Percentiles rank a stretch among this genome's conserved stretches.
Evolutionary conservation across 1,140 invertebrate genomes (phyloP).

Genomic region (Lasaia peninsularis): DNA sequence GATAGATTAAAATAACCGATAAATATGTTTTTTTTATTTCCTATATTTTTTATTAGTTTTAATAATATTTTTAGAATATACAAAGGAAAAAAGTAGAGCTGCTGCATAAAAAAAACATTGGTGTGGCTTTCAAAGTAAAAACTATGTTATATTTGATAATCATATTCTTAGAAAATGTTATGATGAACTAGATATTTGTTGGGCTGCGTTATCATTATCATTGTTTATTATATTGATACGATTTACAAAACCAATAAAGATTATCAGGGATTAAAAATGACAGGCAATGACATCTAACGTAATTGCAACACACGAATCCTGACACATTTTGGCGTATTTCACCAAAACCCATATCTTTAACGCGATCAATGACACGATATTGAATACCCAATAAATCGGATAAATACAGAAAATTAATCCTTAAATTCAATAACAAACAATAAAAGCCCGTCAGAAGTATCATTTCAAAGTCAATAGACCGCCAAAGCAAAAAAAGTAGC

Average conservation of each 20-base stretch:
- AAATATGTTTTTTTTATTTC: no score
- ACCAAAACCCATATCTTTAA: constrained; percentile 1
- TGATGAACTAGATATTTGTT: no score
- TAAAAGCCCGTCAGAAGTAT: constrained; percentile 15
- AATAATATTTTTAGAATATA: no score
- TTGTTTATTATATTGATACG: no score
- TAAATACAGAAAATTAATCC: constrained; percentile 33
- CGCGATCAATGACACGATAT: constrained; percentile 3
- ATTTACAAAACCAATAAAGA: not conserved
- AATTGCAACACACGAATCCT: not conserved
- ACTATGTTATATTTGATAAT: no score
- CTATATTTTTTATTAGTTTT: no score
- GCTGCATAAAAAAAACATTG: no score
- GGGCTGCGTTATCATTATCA: no score
- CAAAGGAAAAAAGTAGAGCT: no score
- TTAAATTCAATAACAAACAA: constrained; percentile 31
- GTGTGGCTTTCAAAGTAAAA: no score
- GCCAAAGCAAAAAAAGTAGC: not conserved
- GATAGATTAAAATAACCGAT: no score
- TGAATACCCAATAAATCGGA: constrained; percentile 2
- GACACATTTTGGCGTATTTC: not conserved
- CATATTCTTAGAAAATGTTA: no score
- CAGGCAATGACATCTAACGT: not conserved
- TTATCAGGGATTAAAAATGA: not conserved
- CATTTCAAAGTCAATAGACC: constrained; percentile 10